Conservation (phyloP, 2,113 vertebrate species). For the Polypterus bichir region DNA sequence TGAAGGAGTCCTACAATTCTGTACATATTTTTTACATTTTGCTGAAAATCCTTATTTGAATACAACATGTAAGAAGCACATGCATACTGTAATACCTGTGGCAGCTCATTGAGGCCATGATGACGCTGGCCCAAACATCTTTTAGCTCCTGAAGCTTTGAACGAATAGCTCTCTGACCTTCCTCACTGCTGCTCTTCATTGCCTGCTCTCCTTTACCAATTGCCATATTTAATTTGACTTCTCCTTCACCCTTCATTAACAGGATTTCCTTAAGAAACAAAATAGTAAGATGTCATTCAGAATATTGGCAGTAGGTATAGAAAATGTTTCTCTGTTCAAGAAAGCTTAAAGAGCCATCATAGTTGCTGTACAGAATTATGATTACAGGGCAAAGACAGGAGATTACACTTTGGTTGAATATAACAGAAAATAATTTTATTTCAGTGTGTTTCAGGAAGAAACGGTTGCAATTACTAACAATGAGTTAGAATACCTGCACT, state of each 20-base stretch:
- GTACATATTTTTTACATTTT: too few relatives aligned
- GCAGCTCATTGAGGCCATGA: constrained; percentile 61
- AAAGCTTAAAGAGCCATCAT: too few relatives aligned
- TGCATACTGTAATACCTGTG: constrained; percentile 66
- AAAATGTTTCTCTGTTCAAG: not conserved
- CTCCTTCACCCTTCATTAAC: constrained; percentile 88
- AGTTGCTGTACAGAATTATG: too few relatives aligned
- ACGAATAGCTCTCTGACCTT: constrained; percentile 69
- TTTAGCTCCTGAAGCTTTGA: constrained; percentile 68
- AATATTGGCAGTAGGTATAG: constrained; percentile 5
- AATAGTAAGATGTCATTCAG: not conserved
- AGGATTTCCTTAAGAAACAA: constrained; percentile 72
- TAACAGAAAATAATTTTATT: too few relatives aligned
- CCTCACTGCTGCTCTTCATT: constrained; percentile 56
- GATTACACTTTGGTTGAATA: too few relatives aligned
- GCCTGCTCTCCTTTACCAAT: constrained; percentile 86
- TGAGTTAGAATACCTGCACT: constrained; percentile 61
- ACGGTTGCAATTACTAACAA: too few relatives aligned
- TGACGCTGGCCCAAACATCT: constrained; percentile 66
- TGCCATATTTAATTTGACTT: constrained; percentile 89
- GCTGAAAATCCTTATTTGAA: too few relatives aligned
- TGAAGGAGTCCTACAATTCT: too few relatives aligned
- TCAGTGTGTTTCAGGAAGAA: too few relatives aligned
- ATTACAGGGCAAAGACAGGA: too few relatives aligned
- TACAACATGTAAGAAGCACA: too few relatives aligned